These are phyloP conservation scores for Diarsia brunnea DNA, from an alignment of 2,888 invertebrate genomes.

Conservation along the genomic window DNA sequence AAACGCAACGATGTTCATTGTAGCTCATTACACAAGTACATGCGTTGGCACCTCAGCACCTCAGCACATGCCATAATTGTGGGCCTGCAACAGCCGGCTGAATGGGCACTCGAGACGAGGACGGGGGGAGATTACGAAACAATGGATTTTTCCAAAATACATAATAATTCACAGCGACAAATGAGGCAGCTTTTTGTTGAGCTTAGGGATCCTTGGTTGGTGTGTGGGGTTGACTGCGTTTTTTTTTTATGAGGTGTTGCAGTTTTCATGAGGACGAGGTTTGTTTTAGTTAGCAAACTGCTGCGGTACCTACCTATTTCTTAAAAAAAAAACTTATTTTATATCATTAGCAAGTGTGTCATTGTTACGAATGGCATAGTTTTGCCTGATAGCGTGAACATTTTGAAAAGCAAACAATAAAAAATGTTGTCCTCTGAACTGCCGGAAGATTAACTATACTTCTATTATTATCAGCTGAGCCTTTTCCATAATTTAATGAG, in stretches of 20 bases:
- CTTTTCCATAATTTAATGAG: background rate
- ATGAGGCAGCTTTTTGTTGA: conserved; percentile 83
- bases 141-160: conserved; percentile 90
- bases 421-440: background rate
- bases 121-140: conserved; percentile 89
- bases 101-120: conserved; percentile 81
- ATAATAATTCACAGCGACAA: conserved; percentile 89
- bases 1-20: conserved; percentile 65
- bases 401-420: background rate
- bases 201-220: conserved; percentile 81
- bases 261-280: background rate
- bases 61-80: conserved; percentile 76
- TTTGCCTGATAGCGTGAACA: background rate
- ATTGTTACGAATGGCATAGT: background rate
- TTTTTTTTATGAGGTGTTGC: background rate
- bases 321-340: no score
- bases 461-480: no score
- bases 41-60: conserved; percentile 79
- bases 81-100: conserved; percentile 75
- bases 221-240: conserved; percentile 26
- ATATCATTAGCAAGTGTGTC: no score
- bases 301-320: background rate
- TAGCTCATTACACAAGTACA: conserved; percentile 82
- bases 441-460: no score
- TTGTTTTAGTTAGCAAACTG: background rate